Evolutionary conservation across 2,888 invertebrate species (phyloP).

Genomic region (Cynaeus angustus): DNA sequence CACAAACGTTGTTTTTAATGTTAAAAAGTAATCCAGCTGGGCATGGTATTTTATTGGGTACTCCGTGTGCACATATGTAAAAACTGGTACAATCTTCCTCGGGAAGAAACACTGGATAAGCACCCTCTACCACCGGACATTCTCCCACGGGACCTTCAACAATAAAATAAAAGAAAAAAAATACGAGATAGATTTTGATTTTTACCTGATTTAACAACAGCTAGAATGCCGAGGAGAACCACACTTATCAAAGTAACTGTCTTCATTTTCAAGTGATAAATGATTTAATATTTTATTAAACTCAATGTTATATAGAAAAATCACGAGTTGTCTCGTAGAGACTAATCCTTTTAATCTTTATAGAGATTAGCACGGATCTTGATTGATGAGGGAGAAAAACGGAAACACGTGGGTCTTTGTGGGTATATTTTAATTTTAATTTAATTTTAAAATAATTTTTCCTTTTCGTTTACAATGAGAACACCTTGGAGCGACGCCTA

Average conservation of each 20-base stretch:
- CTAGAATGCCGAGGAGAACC: neutral
- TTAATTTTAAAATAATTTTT: neutral
- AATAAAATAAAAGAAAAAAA: neutral
- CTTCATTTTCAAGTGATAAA: slow-evolving; percentile 1
- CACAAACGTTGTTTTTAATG: neutral
- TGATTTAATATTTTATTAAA: neutral
- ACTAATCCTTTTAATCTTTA: slow-evolving; percentile 13
- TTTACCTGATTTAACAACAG: neutral
- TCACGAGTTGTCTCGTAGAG: neutral
- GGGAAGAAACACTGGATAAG: neutral
- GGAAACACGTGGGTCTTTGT: neutral
- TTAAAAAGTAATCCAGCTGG: neutral
- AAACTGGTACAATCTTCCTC: neutral
- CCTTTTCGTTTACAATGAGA: too few species aligned
- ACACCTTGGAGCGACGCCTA: too few species aligned
- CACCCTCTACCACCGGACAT: neutral
- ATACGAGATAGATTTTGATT: neutral
- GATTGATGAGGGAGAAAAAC: slow-evolving; percentile 9
- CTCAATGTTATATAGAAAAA: slow-evolving; percentile 8
- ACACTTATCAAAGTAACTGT: neutral
- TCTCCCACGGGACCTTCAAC: neutral
- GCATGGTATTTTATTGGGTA: neutral
- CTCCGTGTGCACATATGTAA: slow-evolving; percentile 4
- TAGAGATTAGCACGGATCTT: neutral
- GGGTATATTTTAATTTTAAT: neutral